A percentile compares a stretch with the other conserved stretches of the same genome.
phyloP scores from a whole-genome alignment of 30 jellyfish, hydroid and myxozoan species.

The Calvadosia cruxmelitensis region DNA sequence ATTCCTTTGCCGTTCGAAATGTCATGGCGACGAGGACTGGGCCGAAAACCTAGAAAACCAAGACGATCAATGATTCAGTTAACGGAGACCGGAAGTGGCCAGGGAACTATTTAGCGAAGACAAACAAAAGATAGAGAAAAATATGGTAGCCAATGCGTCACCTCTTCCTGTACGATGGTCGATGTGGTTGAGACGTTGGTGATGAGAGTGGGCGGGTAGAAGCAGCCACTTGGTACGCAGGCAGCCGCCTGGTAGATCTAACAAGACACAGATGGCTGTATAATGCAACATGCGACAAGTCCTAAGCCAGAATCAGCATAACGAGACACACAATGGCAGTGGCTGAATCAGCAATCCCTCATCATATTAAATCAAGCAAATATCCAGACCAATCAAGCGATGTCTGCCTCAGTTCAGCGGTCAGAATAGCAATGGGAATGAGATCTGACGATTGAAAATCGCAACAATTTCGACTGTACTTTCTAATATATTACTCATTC shows the following conservation, averaged over 20 bases:
- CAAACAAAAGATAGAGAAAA: not conserved
- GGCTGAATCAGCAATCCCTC: not conserved
- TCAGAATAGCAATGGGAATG: no score
- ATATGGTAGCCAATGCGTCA: not conserved
- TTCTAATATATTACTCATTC: no score
- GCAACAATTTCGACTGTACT: no score
- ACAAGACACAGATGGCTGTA: not conserved
- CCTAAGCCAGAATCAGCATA: no score
- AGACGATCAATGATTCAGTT: not conserved
- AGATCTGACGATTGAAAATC: no score
- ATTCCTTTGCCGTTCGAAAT: conserved; percentile 93
- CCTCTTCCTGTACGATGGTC: conserved; percentile 78
- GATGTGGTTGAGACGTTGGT: conserved; percentile 86
- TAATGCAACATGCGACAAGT: not conserved
- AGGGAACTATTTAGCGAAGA: not conserved
- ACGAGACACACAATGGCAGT: no score
- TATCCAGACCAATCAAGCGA: not conserved
- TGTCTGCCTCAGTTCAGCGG: no score
- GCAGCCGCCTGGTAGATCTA: conserved; percentile 81
- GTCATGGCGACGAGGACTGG: conserved; percentile 82
- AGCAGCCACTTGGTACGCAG: conserved; percentile 61
- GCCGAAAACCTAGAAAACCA: conserved; percentile 63
- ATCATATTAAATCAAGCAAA: not conserved
- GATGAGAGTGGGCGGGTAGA: conserved; percentile 86
- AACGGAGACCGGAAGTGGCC: not conserved